A percentile compares a stretch with the other conserved stretches of the same genome.
Conservation (phyloP, 53 echinoderm and acorn worm genomes). For the Echinarachnius parma region DNA sequence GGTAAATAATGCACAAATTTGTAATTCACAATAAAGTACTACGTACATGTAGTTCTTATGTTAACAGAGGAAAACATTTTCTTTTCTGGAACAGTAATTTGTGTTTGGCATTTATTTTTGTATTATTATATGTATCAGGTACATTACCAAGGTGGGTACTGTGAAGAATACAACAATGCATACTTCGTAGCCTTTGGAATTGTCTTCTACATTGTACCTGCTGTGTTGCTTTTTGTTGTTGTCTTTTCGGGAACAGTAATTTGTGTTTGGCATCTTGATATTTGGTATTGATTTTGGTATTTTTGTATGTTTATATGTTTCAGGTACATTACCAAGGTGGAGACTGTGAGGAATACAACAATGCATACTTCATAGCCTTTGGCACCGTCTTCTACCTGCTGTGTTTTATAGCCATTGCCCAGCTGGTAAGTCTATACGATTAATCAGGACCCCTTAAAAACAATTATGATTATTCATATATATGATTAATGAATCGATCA, state of each 20-base stretch:
- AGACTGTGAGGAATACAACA: slow-evolving; percentile 81
- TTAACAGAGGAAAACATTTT: too few species aligned
- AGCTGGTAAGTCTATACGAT: slow-evolving; percentile 77
- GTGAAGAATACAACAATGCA: slow-evolving; percentile 51
- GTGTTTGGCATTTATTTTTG: not conserved
- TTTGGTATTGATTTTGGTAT: not conserved
- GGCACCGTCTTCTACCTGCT: slow-evolving; percentile 88
- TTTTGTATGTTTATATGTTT: not conserved
- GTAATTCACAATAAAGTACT: too few species aligned
- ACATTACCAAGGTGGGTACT: slow-evolving; percentile 85
- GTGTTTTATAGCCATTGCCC: slow-evolving; percentile 61
- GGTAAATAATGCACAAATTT: too few species aligned
- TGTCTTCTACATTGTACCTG: not conserved
- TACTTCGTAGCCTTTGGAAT: not conserved
- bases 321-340: slow-evolving; percentile 88
- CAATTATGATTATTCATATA: too few species aligned
- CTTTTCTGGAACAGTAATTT: too few species aligned
- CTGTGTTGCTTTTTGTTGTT: not conserved
- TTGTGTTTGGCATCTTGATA: not conserved
- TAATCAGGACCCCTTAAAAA: too few species aligned
- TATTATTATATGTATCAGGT: slow-evolving; percentile 39
- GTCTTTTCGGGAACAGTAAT: too few species aligned
- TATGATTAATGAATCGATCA: too few species aligned
- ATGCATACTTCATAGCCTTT: slow-evolving; percentile 89
- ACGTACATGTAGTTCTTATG: too few species aligned